phyloP scores from a whole-genome alignment of 2,113 vertebrate species.

The Bujurquina vittata region DNA sequence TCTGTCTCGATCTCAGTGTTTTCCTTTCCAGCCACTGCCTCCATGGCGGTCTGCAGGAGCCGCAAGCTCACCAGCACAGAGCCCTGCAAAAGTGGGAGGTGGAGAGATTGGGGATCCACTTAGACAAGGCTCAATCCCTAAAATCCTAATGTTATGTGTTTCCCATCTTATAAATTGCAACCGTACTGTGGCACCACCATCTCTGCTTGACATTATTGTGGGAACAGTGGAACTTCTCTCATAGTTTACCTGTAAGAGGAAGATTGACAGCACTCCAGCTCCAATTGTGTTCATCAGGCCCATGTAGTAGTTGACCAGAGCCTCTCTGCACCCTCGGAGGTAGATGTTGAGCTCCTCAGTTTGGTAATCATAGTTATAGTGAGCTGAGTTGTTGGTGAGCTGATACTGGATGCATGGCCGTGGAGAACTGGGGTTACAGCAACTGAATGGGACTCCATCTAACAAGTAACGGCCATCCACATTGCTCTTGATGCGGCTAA shows the following conservation, averaged over 20 bases:
- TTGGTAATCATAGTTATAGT: conserved; percentile 85
- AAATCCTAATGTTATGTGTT: background rate
- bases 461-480: conserved; percentile 85
- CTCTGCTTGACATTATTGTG: background rate
- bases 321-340: conserved; percentile 82
- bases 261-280: conserved; percentile 78
- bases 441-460: conserved; percentile 86
- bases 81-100: conserved; percentile 60
- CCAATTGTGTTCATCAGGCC: conserved; percentile 84
- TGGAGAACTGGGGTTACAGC: conserved; percentile 85
- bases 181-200: background rate
- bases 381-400: conserved; percentile 84
- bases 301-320: conserved; percentile 81
- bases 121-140: background rate
- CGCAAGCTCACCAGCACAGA: conserved; percentile 85
- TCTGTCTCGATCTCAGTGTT: conserved; percentile 84
- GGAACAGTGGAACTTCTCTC: background rate
- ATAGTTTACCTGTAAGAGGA: conserved; percentile 80
- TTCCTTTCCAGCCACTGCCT: conserved; percentile 82
- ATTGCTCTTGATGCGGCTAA: conserved; percentile 85
- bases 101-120: background rate
- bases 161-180: background rate
- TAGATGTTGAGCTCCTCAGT: conserved; percentile 86
- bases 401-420: conserved; percentile 84
- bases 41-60: conserved; percentile 87